A percentile compares a stretch with the other conserved stretches of the same genome.
Conservation (phyloP, 2,888 invertebrate species). For the Nasonovia ribisnigri region DNA sequence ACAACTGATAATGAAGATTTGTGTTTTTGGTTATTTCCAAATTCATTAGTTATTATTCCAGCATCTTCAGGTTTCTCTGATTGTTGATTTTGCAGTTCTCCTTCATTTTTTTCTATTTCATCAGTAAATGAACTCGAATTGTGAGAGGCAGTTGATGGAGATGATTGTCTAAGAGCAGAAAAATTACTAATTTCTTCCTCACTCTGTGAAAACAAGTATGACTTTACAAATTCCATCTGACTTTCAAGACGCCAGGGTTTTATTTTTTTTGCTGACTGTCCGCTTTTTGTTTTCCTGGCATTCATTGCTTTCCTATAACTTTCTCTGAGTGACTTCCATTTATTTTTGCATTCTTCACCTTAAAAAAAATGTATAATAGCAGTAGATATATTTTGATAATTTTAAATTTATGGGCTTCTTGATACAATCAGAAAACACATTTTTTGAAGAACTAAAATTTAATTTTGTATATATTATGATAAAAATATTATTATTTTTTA, state of each 20-base stretch:
- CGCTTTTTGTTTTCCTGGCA: conserved; percentile 8
- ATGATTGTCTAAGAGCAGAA: background rate
- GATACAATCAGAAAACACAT: too few species aligned
- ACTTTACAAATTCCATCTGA: background rate
- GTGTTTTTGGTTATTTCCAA: background rate
- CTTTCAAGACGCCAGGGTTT: too few species aligned
- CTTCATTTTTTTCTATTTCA: background rate
- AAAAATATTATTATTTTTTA: too few species aligned
- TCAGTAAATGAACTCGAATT: background rate
- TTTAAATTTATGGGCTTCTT: too few species aligned
- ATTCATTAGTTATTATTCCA: background rate
- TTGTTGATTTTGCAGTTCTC: background rate
- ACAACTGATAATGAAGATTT: background rate
- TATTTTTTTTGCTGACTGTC: background rate
- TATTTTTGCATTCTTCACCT: conserved; percentile 10
- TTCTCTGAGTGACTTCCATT: conserved; percentile 26
- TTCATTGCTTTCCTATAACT: conserved; percentile 22
- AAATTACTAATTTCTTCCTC: conserved; percentile 19
- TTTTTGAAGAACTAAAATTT: too few species aligned
- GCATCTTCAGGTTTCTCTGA: background rate
- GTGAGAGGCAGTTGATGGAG: background rate
- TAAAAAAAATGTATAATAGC: background rate
- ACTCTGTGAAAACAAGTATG: background rate
- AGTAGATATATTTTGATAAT: background rate
- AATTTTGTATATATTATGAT: too few species aligned